phyloP scores from a whole-genome alignment of 2,888 invertebrate genomes.

The Xestobium rufovillosum region DNA sequence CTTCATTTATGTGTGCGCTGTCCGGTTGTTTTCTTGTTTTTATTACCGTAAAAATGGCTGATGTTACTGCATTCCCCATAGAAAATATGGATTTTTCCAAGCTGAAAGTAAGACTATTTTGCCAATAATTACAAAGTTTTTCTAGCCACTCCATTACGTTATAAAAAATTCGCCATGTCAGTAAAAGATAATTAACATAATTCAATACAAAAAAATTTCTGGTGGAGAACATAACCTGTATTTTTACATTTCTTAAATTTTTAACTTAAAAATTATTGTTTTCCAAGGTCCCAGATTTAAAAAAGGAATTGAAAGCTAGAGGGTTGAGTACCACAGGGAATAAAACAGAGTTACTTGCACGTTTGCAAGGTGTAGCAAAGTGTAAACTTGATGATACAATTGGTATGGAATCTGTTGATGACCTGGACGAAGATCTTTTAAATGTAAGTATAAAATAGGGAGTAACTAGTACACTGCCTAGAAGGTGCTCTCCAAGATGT shows the following conservation, averaged over 20 bases:
- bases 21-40: too few species aligned
- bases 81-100: conserved; percentile 31
- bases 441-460: conserved; percentile 46
- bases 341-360: conserved; percentile 71
- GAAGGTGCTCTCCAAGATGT: too few species aligned
- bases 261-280: conserved; percentile 11
- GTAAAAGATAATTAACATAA: too few species aligned
- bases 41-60: conserved; percentile 27
- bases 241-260: conserved; percentile 7
- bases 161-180: too few species aligned
- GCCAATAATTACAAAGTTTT: not conserved
- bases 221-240: too few species aligned
- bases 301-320: conserved; percentile 71
- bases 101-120: conserved; percentile 30
- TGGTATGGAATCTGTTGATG: conserved; percentile 44
- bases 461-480: too few species aligned
- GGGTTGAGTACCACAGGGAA: conserved; percentile 69
- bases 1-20: too few species aligned
- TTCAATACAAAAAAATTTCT: too few species aligned
- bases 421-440: conserved; percentile 51
- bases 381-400: conserved; percentile 37
- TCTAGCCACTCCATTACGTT: too few species aligned
- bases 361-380: conserved; percentile 59
- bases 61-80: conserved; percentile 21
- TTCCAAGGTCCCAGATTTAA: conserved; percentile 73